Conservation (phyloP, 2,113 vertebrate genomes). For the Osmerus mordax region DNA sequence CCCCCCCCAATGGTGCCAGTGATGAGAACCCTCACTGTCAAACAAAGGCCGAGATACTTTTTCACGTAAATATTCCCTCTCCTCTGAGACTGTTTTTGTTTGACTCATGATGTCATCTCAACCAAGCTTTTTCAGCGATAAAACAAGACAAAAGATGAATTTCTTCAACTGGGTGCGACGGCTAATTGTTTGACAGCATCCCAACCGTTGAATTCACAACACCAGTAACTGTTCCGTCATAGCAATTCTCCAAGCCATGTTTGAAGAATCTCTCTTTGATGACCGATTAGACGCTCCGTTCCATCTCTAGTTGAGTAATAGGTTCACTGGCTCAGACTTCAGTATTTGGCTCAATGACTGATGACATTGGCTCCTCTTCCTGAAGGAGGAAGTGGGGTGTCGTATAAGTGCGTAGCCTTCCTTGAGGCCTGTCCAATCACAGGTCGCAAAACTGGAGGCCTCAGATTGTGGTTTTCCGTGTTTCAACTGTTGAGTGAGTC, state of each 20-base stretch:
- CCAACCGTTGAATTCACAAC: background rate
- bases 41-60: background rate
- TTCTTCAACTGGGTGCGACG: background rate
- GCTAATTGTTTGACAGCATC: constrained; percentile 6
- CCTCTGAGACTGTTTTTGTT: background rate
- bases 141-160: constrained; percentile 12
- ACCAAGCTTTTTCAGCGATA: background rate
- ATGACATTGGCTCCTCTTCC: constrained; percentile 42
- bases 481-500: background rate
- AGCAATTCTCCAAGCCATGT: background rate
- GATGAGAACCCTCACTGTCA: constrained; percentile 12
- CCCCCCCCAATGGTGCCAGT: constrained; percentile 37
- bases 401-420: constrained; percentile 7
- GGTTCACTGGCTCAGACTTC: constrained; percentile 16
- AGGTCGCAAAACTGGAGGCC: constrained; percentile 3
- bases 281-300: background rate
- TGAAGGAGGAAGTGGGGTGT: constrained; percentile 63
- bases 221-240: no score
- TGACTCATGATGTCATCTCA: constrained; percentile 51
- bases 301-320: background rate
- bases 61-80: background rate
- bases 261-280: background rate
- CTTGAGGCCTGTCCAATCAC: constrained; percentile 54
- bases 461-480: constrained; percentile 52
- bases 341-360: constrained; percentile 44